Evolutionary conservation across 2,113 vertebrate genomes (phyloP).

Genomic region (Otocyon megalotis): DNA sequence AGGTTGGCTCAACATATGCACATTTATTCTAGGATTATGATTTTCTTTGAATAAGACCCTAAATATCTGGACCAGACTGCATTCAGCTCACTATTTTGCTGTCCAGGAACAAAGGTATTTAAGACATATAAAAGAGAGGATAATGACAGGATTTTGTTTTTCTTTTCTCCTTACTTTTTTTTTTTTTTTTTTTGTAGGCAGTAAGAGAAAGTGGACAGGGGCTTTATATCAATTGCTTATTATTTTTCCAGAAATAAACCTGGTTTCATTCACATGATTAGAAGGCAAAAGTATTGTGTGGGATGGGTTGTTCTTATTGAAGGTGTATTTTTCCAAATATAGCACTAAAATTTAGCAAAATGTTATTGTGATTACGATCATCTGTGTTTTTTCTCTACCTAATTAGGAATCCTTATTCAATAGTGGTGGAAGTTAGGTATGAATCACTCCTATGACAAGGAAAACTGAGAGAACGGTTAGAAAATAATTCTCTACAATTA

Average conservation of each 20-base stretch:
- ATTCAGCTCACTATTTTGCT: not conserved
- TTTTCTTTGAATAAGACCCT: not conserved
- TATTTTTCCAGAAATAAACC: not conserved
- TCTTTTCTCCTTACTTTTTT: not conserved
- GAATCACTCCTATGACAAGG: not conserved
- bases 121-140: not conserved
- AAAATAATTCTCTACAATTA: not conserved
- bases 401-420: not conserved
- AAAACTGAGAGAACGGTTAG: not conserved
- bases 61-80: not conserved
- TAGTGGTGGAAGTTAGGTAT: not conserved
- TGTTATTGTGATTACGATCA: not conserved
- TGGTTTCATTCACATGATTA: not conserved
- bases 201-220: not conserved
- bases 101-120: conserved; percentile 25
- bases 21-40: not conserved
- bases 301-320: not conserved
- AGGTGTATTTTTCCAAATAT: not conserved
- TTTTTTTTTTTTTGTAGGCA: not conserved
- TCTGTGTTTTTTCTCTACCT: not conserved
- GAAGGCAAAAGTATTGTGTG: not conserved
- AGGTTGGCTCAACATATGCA: not conserved
- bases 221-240: not conserved
- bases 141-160: not conserved
- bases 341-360: not conserved